Percentiles rank a stretch among this genome's conserved stretches.
Conservation (phyloP, 1,140 invertebrate species). For the Pseudoatta argentina region DNA sequence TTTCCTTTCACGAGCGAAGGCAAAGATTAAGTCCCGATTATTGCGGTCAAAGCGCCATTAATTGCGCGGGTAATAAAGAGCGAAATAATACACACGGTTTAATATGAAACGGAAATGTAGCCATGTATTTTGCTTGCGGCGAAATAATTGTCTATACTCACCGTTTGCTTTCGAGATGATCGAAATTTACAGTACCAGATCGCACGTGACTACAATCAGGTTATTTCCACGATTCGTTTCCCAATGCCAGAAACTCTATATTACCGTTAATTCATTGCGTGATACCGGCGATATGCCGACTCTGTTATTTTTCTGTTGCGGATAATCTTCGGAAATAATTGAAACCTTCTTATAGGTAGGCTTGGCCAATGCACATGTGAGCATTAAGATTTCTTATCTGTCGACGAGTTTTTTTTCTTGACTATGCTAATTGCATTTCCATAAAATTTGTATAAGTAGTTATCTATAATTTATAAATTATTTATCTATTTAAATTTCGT, state of each 20-base stretch:
- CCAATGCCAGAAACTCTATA: constrained; percentile 36
- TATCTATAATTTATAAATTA: no score
- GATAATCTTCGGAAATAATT: constrained; percentile 63
- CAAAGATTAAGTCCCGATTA: constrained; percentile 40
- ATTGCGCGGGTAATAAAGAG: constrained; percentile 24
- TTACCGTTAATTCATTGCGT: constrained; percentile 58
- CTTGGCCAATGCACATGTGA: neutral
- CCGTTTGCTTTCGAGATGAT: constrained; percentile 35
- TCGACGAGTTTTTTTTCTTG: constrained; percentile 9
- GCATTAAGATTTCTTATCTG: constrained; percentile 23
- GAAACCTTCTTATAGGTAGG: neutral
- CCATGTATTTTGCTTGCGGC: constrained; percentile 9
- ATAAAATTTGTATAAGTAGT: neutral
- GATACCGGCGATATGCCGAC: constrained; percentile 27
- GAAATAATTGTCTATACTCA: constrained; percentile 40
- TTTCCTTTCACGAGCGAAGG: constrained; percentile 35
- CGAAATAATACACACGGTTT: constrained; percentile 9
- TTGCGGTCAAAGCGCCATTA: constrained; percentile 41
- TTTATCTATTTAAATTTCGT: neutral
- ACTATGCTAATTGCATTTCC: neutral
- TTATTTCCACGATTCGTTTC: constrained; percentile 27
- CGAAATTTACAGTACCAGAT: constrained; percentile 17
- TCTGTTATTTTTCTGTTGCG: constrained; percentile 34
- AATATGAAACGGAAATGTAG: constrained; percentile 34
- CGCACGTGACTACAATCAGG: constrained; percentile 40